Conservation (phyloP, 2,797 vertebrate species). For the Cyprinodon diabolis region DNA sequence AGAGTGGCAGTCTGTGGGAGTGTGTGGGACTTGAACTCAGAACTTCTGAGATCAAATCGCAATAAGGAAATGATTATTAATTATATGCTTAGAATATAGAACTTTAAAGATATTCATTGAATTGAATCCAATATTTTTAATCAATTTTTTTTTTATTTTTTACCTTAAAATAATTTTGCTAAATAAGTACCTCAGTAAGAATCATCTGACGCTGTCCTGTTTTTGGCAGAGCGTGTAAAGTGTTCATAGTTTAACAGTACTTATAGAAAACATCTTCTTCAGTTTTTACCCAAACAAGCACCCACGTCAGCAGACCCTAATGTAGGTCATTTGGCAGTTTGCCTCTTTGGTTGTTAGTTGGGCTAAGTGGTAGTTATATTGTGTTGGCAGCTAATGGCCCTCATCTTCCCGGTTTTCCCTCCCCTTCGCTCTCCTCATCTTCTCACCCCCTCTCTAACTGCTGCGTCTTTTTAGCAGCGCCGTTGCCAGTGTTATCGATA, state of each 20-base stretch:
- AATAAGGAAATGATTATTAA: no score
- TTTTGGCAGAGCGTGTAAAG: not conserved
- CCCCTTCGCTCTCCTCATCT: constrained; percentile 47
- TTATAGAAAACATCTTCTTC: constrained; percentile 41
- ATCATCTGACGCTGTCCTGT: not conserved
- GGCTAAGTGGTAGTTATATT: constrained; percentile 73
- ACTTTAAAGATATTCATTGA: no score
- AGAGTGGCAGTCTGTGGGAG: no score
- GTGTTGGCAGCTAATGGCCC: constrained; percentile 75
- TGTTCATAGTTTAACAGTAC: constrained; percentile 28
- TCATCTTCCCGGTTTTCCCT: constrained; percentile 62
- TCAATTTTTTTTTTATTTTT: not conserved
- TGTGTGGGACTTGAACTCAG: no score
- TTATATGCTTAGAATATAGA: no score
- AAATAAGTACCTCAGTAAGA: not conserved
- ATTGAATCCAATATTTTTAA: not conserved
- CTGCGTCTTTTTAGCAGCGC: constrained; percentile 77
- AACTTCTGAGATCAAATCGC: no score
- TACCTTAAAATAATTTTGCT: not conserved
- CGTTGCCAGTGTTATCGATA: constrained; percentile 76
- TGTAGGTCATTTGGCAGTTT: constrained; percentile 67
- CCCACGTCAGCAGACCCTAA: constrained; percentile 55
- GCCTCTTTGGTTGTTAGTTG: constrained; percentile 61
- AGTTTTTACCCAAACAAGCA: constrained; percentile 44
- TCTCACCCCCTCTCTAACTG: constrained; percentile 64